phyloP scores from a whole-genome alignment of 2,888 invertebrate species.

The Lasioglossum zephyrum region DNA sequence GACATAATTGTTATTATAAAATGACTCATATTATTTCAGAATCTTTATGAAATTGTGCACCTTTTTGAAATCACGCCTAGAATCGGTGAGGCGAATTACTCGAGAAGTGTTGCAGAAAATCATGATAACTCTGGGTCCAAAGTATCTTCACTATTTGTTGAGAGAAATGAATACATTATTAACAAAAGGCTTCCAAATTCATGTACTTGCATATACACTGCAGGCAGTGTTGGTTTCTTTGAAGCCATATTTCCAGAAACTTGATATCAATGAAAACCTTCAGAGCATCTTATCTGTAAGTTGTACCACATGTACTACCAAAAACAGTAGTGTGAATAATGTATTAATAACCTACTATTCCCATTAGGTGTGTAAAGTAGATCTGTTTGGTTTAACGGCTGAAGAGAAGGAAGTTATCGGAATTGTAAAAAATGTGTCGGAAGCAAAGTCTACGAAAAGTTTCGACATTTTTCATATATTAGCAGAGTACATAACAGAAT shows the following conservation, averaged over 20 bases:
- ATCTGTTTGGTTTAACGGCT: conserved; percentile 94
- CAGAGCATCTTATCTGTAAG: conserved; percentile 90
- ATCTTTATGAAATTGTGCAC: conserved; percentile 95
- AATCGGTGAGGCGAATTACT: conserved; percentile 93
- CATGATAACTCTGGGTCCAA: conserved; percentile 93
- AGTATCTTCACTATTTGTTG: conserved; percentile 91
- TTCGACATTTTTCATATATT: conserved; percentile 93
- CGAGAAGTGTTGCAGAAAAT: conserved; percentile 97
- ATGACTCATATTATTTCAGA: conserved; percentile 81
- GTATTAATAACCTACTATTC: conserved; percentile 8
- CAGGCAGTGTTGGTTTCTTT: conserved; percentile 92
- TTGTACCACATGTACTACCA: conserved; percentile 37
- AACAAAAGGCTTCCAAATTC: conserved; percentile 96
- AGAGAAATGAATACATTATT: conserved; percentile 92
- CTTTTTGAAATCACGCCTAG: conserved; percentile 94
- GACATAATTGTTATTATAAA: conserved; percentile 8
- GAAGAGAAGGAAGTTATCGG: conserved; percentile 97
- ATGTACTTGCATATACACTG: conserved; percentile 95
- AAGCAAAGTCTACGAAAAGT: conserved; percentile 94
- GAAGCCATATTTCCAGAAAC: conserved; percentile 89
- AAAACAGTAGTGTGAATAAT: neutral
- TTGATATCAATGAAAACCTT: conserved; percentile 92
- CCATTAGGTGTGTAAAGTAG: conserved; percentile 90
- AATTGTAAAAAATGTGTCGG: conserved; percentile 91
- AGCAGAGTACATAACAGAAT: conserved; percentile 91